A percentile compares a stretch with the other conserved stretches of the same genome.
phyloP scores from a whole-genome alignment of 2,888 invertebrate species.

The Thelaira solivaga region DNA sequence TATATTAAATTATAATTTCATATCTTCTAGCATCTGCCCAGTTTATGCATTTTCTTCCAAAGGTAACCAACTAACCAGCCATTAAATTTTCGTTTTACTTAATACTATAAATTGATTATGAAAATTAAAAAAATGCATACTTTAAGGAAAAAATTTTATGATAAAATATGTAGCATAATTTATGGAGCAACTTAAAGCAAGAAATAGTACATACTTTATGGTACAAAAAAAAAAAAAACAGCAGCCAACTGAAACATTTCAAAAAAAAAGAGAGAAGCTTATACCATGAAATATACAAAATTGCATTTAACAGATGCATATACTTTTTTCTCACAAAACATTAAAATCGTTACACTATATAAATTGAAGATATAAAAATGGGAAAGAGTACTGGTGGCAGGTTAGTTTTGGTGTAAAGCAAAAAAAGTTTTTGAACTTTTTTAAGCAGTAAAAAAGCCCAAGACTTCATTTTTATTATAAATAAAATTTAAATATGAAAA shows the following conservation, averaged over 20 bases:
- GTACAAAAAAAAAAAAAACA: too few relatives aligned
- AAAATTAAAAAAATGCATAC: slow-evolving; percentile 35
- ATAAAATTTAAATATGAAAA: too few relatives aligned
- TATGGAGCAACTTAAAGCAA: slow-evolving; percentile 37
- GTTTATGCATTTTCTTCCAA: background rate
- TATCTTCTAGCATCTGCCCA: slow-evolving; percentile 9
- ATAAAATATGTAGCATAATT: slow-evolving; percentile 43
- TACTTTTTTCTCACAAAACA: slow-evolving; percentile 30
- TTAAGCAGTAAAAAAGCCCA: too few relatives aligned
- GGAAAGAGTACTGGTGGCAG: background rate
- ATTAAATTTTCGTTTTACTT: slow-evolving; percentile 34
- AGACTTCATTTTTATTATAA: too few relatives aligned
- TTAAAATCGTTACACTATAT: slow-evolving; percentile 14
- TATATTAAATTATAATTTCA: background rate
- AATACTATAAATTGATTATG: slow-evolving; percentile 53
- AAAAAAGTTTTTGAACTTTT: background rate
- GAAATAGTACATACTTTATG: slow-evolving; percentile 13
- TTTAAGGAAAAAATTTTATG: slow-evolving; percentile 34
- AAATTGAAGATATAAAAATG: slow-evolving; percentile 3
- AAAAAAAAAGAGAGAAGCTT: slow-evolving; percentile 1
- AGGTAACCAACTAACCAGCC: slow-evolving; percentile 14
- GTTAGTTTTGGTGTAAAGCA: too few relatives aligned
- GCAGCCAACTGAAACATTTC: background rate
- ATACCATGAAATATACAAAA: background rate
- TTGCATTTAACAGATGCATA: slow-evolving; percentile 34